A percentile compares a stretch with the other conserved stretches of the same genome.
Conservation (phyloP, 2,888 invertebrate species). For the Apomyelois bistriatella region DNA sequence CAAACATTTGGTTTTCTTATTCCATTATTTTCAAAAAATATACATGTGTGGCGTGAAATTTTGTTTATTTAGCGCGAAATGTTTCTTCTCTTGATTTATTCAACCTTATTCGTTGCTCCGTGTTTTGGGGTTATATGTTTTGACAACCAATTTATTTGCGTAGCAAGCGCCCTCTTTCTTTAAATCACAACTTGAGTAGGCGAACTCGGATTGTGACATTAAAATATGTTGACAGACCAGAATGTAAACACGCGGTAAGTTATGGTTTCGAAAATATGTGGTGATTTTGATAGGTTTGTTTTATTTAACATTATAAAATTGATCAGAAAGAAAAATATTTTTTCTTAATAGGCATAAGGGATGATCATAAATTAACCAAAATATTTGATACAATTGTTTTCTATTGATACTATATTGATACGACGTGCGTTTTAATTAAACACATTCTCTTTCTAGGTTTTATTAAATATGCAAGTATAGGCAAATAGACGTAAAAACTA, state of each 20-base stretch:
- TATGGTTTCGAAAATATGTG: conserved; percentile 10
- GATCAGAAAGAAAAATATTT: too few relatives aligned
- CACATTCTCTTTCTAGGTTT: too few relatives aligned
- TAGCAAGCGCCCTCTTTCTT: conserved; percentile 19
- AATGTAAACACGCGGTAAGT: conserved; percentile 12
- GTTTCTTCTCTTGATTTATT: conserved; percentile 32
- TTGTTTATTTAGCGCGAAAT: conserved; percentile 24
- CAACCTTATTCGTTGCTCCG: conserved; percentile 27
- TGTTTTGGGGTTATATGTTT: conserved; percentile 32
- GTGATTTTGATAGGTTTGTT: conserved; percentile 9
- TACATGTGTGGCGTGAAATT: conserved; percentile 25
- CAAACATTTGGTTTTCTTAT: background rate
- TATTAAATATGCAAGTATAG: too few relatives aligned
- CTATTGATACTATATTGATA: too few relatives aligned
- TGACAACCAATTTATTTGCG: conserved; percentile 37
- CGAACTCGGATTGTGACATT: conserved; percentile 21
- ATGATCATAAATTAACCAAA: too few relatives aligned
- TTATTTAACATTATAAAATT: background rate
- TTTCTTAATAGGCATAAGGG: too few relatives aligned
- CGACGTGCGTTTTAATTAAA: too few relatives aligned
- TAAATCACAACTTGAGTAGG: conserved; percentile 20
- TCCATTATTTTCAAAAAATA: background rate
- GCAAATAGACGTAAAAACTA: too few relatives aligned
- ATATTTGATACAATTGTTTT: too few relatives aligned
- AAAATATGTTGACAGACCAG: conserved; percentile 12